Base-by-base conservation (phyloP, 2,113 vertebrate genomes). In the Dicentrarchus labrax region DNA sequence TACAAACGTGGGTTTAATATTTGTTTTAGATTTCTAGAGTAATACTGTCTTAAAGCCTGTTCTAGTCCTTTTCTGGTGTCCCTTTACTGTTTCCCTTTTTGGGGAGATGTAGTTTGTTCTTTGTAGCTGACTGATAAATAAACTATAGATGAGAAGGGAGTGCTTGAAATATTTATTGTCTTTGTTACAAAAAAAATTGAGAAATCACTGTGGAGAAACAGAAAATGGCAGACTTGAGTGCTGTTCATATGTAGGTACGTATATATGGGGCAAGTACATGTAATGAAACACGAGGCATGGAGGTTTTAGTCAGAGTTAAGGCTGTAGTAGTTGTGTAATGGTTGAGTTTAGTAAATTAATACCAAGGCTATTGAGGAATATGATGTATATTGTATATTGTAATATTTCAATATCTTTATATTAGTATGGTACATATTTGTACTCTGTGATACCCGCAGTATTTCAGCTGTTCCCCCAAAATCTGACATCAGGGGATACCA, bases 121-220 rank as follows among this genome's bases (percentile, higher is more conserved):
- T 80, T 87, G 83, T 76, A 76, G 81, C 82, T 59, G 47, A 66
- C 85, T 92, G 81, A 93, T 96, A 86, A 95, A 96, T 95, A 94
- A 95, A 94, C 89, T 88, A 95, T 94, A 92, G 60, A 87, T 71
- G 79, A 70, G 83, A 68, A 92, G 86, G 86, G 90, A 86, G 87
- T 66, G 10, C 66, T 76, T 96, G 56, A 95, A 95, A 94, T 95
- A 95, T 96, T 95, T 78, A 95, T 93, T 30, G 72, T 82, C 85
- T 93, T 93, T 93, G 89, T 92, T 87, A 82, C 66, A 80, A 75
- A 70, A 88, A 82, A 85, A 77, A 72, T 36, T 66, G 56, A 50
- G 64, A 83, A 88, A 93, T 84, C 76, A 72, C 75, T 68, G 62
- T 62, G 76, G 75, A 86, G 71, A 72, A 48, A 47, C 54, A 72